phyloP scores from a whole-genome alignment of 2,888 invertebrate genomes.

The Leucania comma region DNA sequence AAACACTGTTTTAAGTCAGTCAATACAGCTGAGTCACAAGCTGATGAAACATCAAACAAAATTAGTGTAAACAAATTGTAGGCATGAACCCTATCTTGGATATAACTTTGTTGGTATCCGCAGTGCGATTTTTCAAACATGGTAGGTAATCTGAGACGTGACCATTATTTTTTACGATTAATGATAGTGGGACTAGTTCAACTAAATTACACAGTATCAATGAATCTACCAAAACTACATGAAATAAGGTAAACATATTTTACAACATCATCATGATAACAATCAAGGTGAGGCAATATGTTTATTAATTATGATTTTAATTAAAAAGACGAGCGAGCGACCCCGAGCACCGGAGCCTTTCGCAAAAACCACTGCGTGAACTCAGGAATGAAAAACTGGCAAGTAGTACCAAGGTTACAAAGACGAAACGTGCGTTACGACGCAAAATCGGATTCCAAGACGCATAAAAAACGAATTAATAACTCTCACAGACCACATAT shows the following conservation, averaged over 20 bases:
- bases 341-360: conserved; percentile 37
- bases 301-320: conserved; percentile 52
- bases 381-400: conserved; percentile 40
- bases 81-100: too few species aligned
- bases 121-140: too few species aligned
- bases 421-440: conserved; percentile 60
- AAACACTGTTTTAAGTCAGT: background rate
- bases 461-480: conserved; percentile 75
- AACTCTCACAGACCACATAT: conserved; percentile 75
- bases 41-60: conserved; percentile 17
- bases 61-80: background rate
- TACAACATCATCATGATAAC: conserved; percentile 54
- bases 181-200: background rate
- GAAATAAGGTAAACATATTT: conserved; percentile 38
- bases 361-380: conserved; percentile 46
- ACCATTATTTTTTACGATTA: too few species aligned
- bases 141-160: too few species aligned
- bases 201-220: conserved; percentile 12
- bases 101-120: too few species aligned
- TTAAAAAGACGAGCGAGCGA: conserved; percentile 39
- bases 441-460: conserved; percentile 66
- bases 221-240: conserved; percentile 2
- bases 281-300: conserved; percentile 40
- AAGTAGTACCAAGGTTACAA: conserved; percentile 64
- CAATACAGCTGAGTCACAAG: conserved; percentile 12